phyloP scores from a whole-genome alignment of 1,140 invertebrate genomes.

The Hyles vespertilio region DNA sequence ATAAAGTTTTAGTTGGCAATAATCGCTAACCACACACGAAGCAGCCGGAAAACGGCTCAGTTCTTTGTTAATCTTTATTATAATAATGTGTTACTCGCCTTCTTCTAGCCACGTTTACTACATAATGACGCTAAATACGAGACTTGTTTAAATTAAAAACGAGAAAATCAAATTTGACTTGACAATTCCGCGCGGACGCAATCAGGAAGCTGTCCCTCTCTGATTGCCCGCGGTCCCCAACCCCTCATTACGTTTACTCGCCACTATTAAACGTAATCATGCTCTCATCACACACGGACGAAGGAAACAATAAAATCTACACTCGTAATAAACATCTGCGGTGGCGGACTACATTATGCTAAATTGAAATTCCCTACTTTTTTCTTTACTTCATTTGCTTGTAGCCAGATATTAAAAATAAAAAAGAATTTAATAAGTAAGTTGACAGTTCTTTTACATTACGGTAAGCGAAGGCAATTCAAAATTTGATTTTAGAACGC shows the following conservation, averaged over 20 bases:
- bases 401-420: too few relatives aligned
- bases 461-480: conserved; percentile 24
- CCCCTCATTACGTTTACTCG: conserved; percentile 64
- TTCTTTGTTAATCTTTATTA: too few relatives aligned
- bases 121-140: too few relatives aligned
- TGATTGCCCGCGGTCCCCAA: conserved; percentile 50
- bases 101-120: too few relatives aligned
- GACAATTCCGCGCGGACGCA: conserved; percentile 26
- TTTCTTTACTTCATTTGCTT: too few relatives aligned
- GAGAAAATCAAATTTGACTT: conserved; percentile 33
- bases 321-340: conserved; percentile 25
- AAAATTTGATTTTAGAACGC: conserved; percentile 46
- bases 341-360: too few relatives aligned
- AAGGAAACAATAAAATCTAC: conserved; percentile 57
- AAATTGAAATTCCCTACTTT: too few relatives aligned
- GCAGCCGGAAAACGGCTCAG: too few relatives aligned
- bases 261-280: conserved; percentile 63
- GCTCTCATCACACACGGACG: conserved; percentile 63
- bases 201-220: conserved; percentile 46
- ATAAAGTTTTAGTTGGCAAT: too few relatives aligned
- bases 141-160: conserved; percentile 17
- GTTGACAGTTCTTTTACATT: neutral
- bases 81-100: too few relatives aligned
- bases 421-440: too few relatives aligned
- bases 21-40: too few relatives aligned